Conservation (phyloP, 2,888 invertebrate genomes). For the Rhorus exstirpatorius region DNA sequence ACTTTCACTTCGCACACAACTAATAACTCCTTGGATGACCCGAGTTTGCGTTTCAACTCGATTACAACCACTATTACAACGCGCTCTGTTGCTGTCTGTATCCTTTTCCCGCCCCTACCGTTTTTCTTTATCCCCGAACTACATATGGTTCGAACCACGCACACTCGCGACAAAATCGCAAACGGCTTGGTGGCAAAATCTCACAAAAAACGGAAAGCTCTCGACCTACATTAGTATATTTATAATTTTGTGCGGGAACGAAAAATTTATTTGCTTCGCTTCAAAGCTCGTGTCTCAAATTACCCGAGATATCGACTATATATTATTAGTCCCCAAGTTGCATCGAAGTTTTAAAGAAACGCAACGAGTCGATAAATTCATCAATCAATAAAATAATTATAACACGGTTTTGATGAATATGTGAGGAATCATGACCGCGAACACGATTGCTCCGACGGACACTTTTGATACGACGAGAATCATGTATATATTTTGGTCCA, state of each 20-base stretch:
- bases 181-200: conserved; percentile 41
- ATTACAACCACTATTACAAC: conserved; percentile 52
- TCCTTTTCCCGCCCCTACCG: neutral
- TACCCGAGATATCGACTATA: too few species aligned
- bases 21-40: conserved; percentile 58
- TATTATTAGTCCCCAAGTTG: too few species aligned
- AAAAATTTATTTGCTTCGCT: too few species aligned
- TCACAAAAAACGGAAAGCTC: conserved; percentile 5
- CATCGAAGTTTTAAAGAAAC: too few species aligned
- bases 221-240: conserved; percentile 23
- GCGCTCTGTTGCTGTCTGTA: conserved; percentile 22
- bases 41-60: conserved; percentile 54
- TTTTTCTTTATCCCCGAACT: conserved; percentile 6
- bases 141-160: conserved; percentile 4
- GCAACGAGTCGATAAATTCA: too few species aligned
- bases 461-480: too few species aligned
- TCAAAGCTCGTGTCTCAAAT: too few species aligned
- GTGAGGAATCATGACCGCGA: too few species aligned
- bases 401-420: too few species aligned
- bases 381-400: too few species aligned
- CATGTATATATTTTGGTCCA: too few species aligned
- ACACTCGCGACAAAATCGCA: conserved; percentile 24
- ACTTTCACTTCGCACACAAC: conserved; percentile 61
- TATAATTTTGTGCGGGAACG: neutral
- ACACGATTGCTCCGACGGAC: too few species aligned